Evolutionary conservation across 2,888 invertebrate genomes (phyloP).

Genomic region (Acronicta aceris): DNA sequence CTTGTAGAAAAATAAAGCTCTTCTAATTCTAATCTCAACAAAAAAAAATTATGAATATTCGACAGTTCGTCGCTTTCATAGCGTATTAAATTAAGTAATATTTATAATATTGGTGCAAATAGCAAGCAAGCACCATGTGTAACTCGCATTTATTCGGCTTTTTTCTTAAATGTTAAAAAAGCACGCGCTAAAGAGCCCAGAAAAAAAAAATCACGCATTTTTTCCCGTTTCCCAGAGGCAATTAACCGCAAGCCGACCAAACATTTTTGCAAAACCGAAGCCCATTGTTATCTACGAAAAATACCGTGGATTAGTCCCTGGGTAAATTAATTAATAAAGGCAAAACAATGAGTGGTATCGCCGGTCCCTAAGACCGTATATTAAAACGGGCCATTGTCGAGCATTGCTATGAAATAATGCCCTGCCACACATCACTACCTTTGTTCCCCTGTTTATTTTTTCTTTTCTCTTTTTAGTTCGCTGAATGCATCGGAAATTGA

Average conservation of each 20-base stretch:
- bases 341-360: conserved; percentile 67
- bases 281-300: conserved; percentile 59
- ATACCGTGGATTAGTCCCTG: conserved; percentile 63
- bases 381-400: conserved; percentile 63
- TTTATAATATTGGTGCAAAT: too few species aligned
- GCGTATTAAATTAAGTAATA: too few species aligned
- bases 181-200: too few species aligned
- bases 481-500: conserved; percentile 58
- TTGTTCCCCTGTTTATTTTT: conserved; percentile 46
- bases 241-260: conserved; percentile 49
- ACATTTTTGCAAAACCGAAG: conserved; percentile 47
- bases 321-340: conserved; percentile 70
- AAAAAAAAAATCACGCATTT: conserved; percentile 16
- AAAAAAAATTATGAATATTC: too few species aligned
- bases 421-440: conserved; percentile 45
- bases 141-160: too few species aligned
- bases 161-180: too few species aligned
- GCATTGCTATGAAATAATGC: conserved; percentile 61
- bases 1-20: too few species aligned
- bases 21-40: too few species aligned
- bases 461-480: conserved; percentile 50
- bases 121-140: too few species aligned
- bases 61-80: too few species aligned
- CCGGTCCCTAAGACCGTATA: conserved; percentile 62
- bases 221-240: conserved; percentile 42